Evolutionary conservation across 2,113 vertebrate species (phyloP), one percentile per base, ranked within the genome.

Genomic region (Polyodon spathula): DNA sequence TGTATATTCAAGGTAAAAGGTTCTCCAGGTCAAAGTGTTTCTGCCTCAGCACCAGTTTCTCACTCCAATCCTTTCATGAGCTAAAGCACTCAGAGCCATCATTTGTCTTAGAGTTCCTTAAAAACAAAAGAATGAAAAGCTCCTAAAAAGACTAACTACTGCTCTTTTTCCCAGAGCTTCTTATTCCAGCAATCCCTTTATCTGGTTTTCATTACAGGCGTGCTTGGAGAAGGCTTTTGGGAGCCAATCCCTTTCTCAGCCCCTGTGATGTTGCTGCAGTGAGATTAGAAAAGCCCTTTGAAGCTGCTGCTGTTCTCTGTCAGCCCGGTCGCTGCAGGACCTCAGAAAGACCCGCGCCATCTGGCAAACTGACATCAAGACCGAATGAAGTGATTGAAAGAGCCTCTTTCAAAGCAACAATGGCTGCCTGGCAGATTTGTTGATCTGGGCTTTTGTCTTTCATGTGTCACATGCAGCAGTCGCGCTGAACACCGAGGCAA

Each of bases 231-330:
- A 84, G 88, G 86, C 85, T 85, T 88, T 86, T 89, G 90, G 86
- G 89, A 93, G 91, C 89, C 80, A 92, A 91, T 93, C 93, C 93
- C 91, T 95, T 94, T 95, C 88, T 89, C 86, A 85, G 88, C 81
- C 89, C 81, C 89, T 98, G 90, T 97, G 93, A 98, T 95, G 93
- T 97, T 93, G 88, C 86, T 89, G 82, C 90, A 94, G n/a, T n/a
- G n/a, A n/a, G 93, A 97, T 98, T 97, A 97, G 92, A 96, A 92
- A 90, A 83, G 81, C 76, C 85, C 95, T 98, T 97, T 97, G 94
- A 97, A 97, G 93, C 92, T 77, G 73, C 84, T 88, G 83, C 87
- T 84, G 85, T 79, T 85, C 86, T 81, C 81, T 83, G 81, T 81
- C 79, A 82, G 88, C 89, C 85, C 86, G 89, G 80, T 90, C 86